A percentile compares a stretch with the other conserved stretches of the same genome.
These are phyloP conservation scores for Phoxinus dragarum DNA, from an alignment of 2,797 vertebrate species.

Conservation along the genomic window DNA sequence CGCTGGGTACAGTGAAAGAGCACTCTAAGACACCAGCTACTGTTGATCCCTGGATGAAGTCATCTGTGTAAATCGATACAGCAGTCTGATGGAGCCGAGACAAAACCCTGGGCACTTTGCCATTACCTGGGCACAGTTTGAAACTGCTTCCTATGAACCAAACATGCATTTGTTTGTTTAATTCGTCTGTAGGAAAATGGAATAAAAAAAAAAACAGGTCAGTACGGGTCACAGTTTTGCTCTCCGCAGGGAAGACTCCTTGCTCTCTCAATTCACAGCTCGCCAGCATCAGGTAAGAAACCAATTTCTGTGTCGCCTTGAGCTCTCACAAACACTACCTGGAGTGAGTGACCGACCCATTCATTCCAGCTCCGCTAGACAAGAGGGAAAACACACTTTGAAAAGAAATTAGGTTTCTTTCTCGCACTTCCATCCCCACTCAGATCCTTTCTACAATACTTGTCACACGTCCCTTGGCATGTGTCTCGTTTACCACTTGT, in stretches of 20 bases:
- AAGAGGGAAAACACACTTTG: constrained; percentile 36
- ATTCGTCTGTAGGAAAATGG: constrained; percentile 2
- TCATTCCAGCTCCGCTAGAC: constrained; percentile 56
- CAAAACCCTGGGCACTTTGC: constrained; percentile 30
- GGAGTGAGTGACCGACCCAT: constrained; percentile 60
- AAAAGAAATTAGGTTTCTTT: constrained; percentile 53
- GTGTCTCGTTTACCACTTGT: constrained; percentile 64
- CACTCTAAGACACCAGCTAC: constrained; percentile 39
- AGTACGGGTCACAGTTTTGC: constrained; percentile 42
- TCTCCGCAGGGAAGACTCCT: constrained; percentile 42
- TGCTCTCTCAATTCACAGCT: constrained; percentile 54
- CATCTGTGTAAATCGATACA: constrained; percentile 52
- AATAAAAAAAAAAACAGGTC: constrained; percentile 47
- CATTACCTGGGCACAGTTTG: constrained; percentile 36
- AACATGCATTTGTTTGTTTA: constrained; percentile 53
- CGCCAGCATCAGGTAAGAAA: constrained; percentile 55
- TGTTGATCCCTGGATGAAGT: constrained; percentile 54
- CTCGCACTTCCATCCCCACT: background rate
- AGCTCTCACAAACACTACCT: constrained; percentile 58
- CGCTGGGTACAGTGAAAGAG: constrained; percentile 36
- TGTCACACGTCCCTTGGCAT: constrained; percentile 58
- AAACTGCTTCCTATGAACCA: constrained; percentile 5
- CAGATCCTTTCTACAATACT: constrained; percentile 1
- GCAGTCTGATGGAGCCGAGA: constrained; percentile 38
- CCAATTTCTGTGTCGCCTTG: constrained; percentile 59